Base-by-base conservation (phyloP, 2,888 invertebrate genomes). In the Nymphalis c-album region DNA sequence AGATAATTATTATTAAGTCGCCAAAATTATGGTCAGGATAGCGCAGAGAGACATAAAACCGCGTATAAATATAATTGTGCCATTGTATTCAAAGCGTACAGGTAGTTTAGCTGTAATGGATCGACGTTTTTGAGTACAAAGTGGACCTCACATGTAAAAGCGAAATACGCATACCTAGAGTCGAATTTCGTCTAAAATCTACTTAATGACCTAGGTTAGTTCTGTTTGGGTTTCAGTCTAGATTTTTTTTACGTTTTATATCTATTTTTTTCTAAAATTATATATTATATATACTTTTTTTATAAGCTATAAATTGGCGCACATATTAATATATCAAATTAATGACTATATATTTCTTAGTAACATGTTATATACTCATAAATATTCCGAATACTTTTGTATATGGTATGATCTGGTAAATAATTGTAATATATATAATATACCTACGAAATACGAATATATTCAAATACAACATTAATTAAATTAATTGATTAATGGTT, bases 31-130 rank as follows among this genome's bases (percentile, higher is more conserved):
- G 47, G 31, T 55, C 59, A 60, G 62, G 68, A 65, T 65, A 63
- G 58, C 57, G 62, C 46, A 26, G 26, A 45, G 47, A 47, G 68
- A 60, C 40, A 67, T 68, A 63, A 68, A 72, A 67, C 64, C 58
- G 76, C 71, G 76, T 83, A 82, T 85, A 84, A 84, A 84, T 84
- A 80, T 84, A 79, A 85, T 85, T 75, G 79, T 69, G 73, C 82
- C 75, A 91, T 91, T 90, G 90, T 91, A 91, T 91, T 88, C 90
- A 81, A 90, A 89, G 76, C 81, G 70, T 82, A 90, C 85, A 85
- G 81, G 83, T 81, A 80, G 72, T 88, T 85, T 77, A 76, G 68
- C 77, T 75, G 77, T 88, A 86, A 86, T 85, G 80, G 82, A 74
- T 75, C 62, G 75, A 83, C 84, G 78, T 85, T 78, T 86, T 85